phyloP scores from a whole-genome alignment of 2,113 vertebrate genomes.

The Rhipidura dahli region DNA sequence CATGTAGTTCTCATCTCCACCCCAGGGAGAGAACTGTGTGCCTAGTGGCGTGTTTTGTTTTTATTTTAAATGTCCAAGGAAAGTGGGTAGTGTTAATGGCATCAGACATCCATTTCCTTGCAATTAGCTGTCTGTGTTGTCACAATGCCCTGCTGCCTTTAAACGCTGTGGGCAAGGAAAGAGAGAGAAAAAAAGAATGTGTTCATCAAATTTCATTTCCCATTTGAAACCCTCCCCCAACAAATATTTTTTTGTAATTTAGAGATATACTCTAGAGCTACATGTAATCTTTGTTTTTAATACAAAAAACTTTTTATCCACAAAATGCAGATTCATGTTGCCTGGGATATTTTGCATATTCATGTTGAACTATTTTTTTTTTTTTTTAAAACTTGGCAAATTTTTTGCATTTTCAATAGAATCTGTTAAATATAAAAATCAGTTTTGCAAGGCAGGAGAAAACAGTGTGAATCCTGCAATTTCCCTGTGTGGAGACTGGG shows the following conservation, averaged over 20 bases:
- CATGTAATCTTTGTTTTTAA: neutral
- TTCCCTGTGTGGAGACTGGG: neutral
- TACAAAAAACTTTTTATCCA: neutral
- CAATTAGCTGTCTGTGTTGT: conserved; percentile 60
- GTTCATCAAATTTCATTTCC: conserved; percentile 12
- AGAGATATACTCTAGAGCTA: neutral
- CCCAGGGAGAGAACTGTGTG: conserved; percentile 48
- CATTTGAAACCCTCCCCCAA: neutral
- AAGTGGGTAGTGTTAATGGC: conserved; percentile 43
- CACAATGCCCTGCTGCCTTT: conserved; percentile 37
- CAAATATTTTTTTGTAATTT: neutral
- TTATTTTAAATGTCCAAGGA: conserved; percentile 47
- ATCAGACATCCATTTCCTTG: conserved; percentile 58
- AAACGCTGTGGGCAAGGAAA: conserved; percentile 18
- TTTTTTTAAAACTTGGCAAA: neutral
- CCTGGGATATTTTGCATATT: neutral
- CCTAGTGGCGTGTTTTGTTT: conserved; percentile 37
- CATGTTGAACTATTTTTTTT: neutral
- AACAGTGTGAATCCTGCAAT: neutral
- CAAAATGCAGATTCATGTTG: neutral
- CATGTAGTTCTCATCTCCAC: conserved; percentile 45
- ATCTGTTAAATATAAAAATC: neutral
- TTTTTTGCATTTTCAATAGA: neutral
- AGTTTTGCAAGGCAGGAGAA: neutral
- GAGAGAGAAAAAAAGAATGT: neutral